Evolutionary conservation across 2,113 vertebrate species (phyloP), one percentile per base, ranked within the genome.

Genomic region (Aptenodytes patagonicus): DNA sequence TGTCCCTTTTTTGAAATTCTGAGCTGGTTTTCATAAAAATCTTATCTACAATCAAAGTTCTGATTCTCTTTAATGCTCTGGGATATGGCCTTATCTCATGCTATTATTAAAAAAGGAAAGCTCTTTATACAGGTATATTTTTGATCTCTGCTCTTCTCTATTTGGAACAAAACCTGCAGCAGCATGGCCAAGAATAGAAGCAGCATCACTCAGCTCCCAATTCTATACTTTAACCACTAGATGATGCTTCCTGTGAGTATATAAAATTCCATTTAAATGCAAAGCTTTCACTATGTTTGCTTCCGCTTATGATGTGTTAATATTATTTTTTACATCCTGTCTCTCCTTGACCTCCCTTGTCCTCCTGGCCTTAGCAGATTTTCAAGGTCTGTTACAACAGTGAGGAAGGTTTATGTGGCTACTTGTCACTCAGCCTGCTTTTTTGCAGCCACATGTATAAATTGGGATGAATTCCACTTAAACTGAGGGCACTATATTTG

Each of bases 11-110:
- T 73, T 79, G 34, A 92, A 87, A 94, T 94, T 82, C 88, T 92
- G 89, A 95, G 40, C 66, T 87, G 69, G 57, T 79, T 96, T 95
- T 95, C 96, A 89, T 34, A 93, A 79, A 95, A 95, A 93, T 89
- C 86, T 93, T 96, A 89, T 72, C 86, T 79, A 86, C 76, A 95
- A 93, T 93, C 86, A 93, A 95, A 95, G 87, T 85, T 90, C 91
- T 84, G 81, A 79, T 93, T 91, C 87, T 69, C 57, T 95, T 89
- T 79, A 96, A 91, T 72, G 83, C 89, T 82, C 65, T 84, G 36
- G 52, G 69, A 89, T 85, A 82, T 38, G 62, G 65, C 34, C 73
- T 89, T 96, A 92, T 90, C 94, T 93, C 72, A 57, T 46, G 57
- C 73, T 83, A 87, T 87, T 95, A 96, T 75, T 96, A 92, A 95